Conservation (phyloP, 2,797 vertebrate genomes). For the Podargus strigoides region DNA sequence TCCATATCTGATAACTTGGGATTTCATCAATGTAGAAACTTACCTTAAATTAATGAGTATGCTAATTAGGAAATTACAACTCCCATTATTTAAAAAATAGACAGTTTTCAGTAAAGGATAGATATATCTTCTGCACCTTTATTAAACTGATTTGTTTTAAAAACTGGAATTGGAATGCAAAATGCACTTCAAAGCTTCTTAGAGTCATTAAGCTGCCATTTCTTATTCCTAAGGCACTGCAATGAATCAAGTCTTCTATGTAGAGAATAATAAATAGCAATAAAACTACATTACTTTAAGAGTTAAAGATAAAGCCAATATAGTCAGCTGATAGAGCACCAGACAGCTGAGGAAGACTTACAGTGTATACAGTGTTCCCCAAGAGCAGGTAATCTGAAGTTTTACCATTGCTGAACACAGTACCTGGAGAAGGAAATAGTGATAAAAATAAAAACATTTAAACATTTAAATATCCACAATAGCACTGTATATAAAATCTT, state of each 20-base stretch:
- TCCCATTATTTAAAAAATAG: background rate
- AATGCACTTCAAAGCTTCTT: background rate
- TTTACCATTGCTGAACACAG: slow-evolving; percentile 90
- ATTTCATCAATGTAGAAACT: background rate
- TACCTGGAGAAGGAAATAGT: slow-evolving; percentile 78
- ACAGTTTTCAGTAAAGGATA: background rate
- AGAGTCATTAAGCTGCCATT: background rate
- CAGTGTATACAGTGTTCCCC: slow-evolving; percentile 98
- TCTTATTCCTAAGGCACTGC: background rate
- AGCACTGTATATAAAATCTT: background rate
- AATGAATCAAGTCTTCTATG: background rate
- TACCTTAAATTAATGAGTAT: background rate
- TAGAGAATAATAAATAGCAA: background rate
- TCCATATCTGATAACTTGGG: background rate
- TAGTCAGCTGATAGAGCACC: background rate
- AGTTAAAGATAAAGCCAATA: background rate
- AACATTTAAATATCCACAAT: background rate
- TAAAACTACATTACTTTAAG: background rate
- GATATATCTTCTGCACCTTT: background rate
- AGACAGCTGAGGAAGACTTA: slow-evolving; percentile 73
- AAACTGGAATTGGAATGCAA: background rate
- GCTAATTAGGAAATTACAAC: background rate
- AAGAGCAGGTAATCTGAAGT: slow-evolving; percentile 96
- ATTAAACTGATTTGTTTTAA: background rate
- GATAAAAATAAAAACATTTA: background rate